Evolutionary conservation across 2,888 invertebrate genomes (phyloP), one percentile per base, ranked within the genome.

Genomic region (Macroteleia sp.): DNA sequence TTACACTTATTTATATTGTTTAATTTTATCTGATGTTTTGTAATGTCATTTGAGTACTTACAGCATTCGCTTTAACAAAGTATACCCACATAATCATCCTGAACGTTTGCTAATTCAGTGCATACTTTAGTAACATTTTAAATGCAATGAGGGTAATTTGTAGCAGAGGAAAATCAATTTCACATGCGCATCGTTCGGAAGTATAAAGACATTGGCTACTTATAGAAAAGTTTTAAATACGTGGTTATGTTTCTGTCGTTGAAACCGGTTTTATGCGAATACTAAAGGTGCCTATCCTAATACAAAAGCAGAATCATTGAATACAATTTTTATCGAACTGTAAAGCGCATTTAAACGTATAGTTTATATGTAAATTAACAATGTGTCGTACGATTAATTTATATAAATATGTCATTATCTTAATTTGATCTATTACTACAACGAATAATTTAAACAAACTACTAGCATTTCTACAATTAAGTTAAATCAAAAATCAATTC

Each of bases 91-190:
- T n/a, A n/a, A n/a, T n/a, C n/a, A n/a, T n/a, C n/a, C n/a, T n/a
- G n/a, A n/a, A 54, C 25, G 52, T 32, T 62, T 41, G 19, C 17
- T 62, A 62, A 56, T 71, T 62, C 54, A 36, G 32, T n/a, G 52
- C 48, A 48, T 36, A 41, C 14, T 36, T 28, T 2, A 44, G 41
- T 41, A 5, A 56, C 41, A 48, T 62, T 71, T 44, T 32, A 44
- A 75, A 69, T 62, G 73, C 66, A 61, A 73, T 77, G 73, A 69
- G 73, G 67, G 64, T 77, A 73, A 77, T 73, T 77, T 77, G 73
- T 73, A 66, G 62, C 59, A 69, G 64, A 69, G 14, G 57, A 62
- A 28, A 77, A 66, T 62, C 67, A 67, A 71, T 67, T 71, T 62
- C 39, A 39, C 42, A 39, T 59, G 52, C 39, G 41, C 20, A 46